phyloP scores from a whole-genome alignment of 2,113 vertebrate genomes.

The Catagonus wagneri region DNA sequence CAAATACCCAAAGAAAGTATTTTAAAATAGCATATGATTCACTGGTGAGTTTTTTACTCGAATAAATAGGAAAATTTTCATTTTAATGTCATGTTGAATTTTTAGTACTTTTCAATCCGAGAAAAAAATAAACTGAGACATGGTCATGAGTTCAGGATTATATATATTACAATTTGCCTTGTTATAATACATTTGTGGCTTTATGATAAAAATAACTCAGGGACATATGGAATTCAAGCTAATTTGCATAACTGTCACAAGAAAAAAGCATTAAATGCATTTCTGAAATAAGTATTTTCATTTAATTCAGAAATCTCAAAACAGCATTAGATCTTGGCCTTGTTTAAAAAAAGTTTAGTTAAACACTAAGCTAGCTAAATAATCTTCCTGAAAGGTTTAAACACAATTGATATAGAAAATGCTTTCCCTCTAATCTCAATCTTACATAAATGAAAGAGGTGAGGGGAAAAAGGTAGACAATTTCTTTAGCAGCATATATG shows the following conservation, averaged over 20 bases:
- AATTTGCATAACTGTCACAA: slow-evolving; percentile 87
- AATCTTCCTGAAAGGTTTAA: slow-evolving; percentile 80
- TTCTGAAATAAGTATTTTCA: slow-evolving; percentile 87
- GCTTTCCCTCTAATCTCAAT: slow-evolving; percentile 78
- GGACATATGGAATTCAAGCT: slow-evolving; percentile 90
- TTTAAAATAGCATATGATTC: slow-evolving; percentile 78
- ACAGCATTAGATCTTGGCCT: slow-evolving; percentile 85
- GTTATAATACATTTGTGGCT: slow-evolving; percentile 95
- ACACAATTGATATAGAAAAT: slow-evolving; percentile 81
- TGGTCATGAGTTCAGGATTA: slow-evolving; percentile 94
- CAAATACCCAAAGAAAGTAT: slow-evolving; percentile 73
- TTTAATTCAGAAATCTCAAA: slow-evolving; percentile 87
- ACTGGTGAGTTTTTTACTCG: slow-evolving; percentile 85
- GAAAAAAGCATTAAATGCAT: slow-evolving; percentile 90
- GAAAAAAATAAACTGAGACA: slow-evolving; percentile 92
- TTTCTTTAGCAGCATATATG: slow-evolving; percentile 84
- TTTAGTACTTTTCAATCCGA: slow-evolving; percentile 95
- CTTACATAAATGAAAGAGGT: slow-evolving; percentile 77
- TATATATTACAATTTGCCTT: slow-evolving; percentile 97
- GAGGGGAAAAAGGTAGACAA: slow-evolving; percentile 72
- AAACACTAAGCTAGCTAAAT: slow-evolving; percentile 84
- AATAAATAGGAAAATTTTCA: slow-evolving; percentile 95
- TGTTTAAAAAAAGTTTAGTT: slow-evolving; percentile 82
- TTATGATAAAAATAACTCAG: slow-evolving; percentile 92
- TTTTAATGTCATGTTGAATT: slow-evolving; percentile 96